Base-by-base conservation (phyloP, 2,797 vertebrate species). In the Aythya fuligula region DNA sequence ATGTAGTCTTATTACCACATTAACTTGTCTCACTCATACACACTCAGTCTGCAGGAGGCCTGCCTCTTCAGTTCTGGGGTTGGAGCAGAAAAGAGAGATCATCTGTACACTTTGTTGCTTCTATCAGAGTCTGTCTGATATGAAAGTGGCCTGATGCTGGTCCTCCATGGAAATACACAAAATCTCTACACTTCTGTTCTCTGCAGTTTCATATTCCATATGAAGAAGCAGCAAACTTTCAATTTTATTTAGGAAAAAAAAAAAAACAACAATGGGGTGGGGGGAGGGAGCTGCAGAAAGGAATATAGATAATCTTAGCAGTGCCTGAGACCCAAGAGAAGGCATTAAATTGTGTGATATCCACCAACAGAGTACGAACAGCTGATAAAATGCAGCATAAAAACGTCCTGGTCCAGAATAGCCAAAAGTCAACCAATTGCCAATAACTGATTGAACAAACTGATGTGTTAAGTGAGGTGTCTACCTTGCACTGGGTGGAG, bases 61-160 rank as follows among this genome's bases (percentile, higher is more conserved):
- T 41, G 54, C 9, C 28, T 60, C 21, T 45, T 18, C 39, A 5
- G 6, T 32, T 32, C 61, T 56, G 9, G 11, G 11, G 22, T 30
- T 27, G 36, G 7, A 38, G 21, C 36, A 88, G n/a, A 38, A 61
- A 86, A 82, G 3, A 56, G 28, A 60, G 27, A 25, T 75, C 25
- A 13, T 32, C 28, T 25, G 1, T 47, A 8, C 7, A 64, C 28
- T n/a, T 80, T 0, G 0, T 41, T 0, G 0, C 25, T 67, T 36
- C 47, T 45, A 36, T 19, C 53, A 56, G 56, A 60, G n/a, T n/a
- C 41, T 60, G 27, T 34, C n/a, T 47, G 56, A 34, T 20, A 24
- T 27, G 43, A 36, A 60, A 47, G 32, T 74, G 18, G 25, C 32
- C 54, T 47, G 19, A 20, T n/a, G 36, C 28, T 74, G n/a, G 25